phyloP scores from a whole-genome alignment of 2,797 vertebrate genomes.

The Vespertilio murinus region DNA sequence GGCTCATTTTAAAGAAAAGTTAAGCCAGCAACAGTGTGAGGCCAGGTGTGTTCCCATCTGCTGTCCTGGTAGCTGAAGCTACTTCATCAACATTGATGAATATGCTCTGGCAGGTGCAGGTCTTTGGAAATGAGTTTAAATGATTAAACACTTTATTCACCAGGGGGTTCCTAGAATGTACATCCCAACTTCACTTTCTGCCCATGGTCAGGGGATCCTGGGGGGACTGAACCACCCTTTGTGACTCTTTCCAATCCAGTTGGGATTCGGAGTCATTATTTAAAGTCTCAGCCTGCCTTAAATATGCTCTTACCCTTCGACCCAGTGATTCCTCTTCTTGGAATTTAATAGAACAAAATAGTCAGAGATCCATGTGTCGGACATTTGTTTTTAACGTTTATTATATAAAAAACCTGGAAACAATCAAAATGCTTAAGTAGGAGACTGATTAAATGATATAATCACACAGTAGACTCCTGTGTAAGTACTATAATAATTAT shows the following conservation, averaged over 20 bases:
- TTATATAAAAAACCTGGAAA: conserved; percentile 19
- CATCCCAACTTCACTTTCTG: neutral
- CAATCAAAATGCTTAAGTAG: neutral
- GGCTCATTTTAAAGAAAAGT: conserved; percentile 33
- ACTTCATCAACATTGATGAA: conserved; percentile 20
- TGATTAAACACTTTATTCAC: neutral
- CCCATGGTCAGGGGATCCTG: neutral
- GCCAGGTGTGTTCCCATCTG: conserved; percentile 37
- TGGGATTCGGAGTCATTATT: neutral
- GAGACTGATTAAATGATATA: neutral
- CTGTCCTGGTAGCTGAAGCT: neutral
- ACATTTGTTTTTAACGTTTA: conserved; percentile 32
- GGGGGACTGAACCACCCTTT: neutral
- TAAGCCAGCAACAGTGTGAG: neutral
- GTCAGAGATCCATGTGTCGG: neutral
- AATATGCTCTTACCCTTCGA: conserved; percentile 20
- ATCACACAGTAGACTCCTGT: neutral
- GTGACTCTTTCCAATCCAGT: neutral
- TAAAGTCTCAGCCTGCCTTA: neutral
- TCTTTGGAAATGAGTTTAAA: conserved; percentile 50
- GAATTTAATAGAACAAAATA: conserved; percentile 23
- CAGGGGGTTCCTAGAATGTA: neutral
- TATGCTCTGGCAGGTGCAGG: neutral
- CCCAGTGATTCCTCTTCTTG: neutral
- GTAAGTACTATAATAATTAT: neutral